Base-by-base conservation (phyloP, 2,888 invertebrate genomes). In the Dysmachus trigonus region DNA sequence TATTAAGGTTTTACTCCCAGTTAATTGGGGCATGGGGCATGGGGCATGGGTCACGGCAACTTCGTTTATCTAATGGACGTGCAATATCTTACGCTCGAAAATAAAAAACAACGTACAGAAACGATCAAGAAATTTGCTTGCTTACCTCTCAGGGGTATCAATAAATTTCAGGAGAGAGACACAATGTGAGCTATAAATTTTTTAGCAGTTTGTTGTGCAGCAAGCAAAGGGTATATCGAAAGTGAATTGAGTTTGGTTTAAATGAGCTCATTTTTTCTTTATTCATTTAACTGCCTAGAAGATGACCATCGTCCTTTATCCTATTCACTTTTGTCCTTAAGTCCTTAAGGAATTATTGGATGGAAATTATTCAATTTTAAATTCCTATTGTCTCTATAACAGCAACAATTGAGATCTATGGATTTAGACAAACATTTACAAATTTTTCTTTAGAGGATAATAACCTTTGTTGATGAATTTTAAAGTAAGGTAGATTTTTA, bases 1-100 rank as follows among this genome's bases (percentile, higher is more conserved):
- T 8, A 41, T 77, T 77, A 47, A 41, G 47, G 47, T 47, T 27
- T 77, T 27, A 76, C 38, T 35, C 38, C 76, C 38, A 18, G 10
- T 22, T 22, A 76, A 76, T 35, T 62, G 38, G 22, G 33, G 35
- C 33, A 76, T 35, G 22, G 76, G 76, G 38, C 76, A 76, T 38
- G 33, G 76, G n/a, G n/a, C 33, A 76, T 35, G 22, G 76, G 76
- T 76, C 76, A 76, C 76, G 33, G 76, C 38, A 76, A 22, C 77
- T 41, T 77, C 77, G 47, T 77, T 77, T 77, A 27, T 77, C 77
- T 77, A 77, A 77, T 77, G 77, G 47, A 77, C 47, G 77, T 47
- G 41, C 77, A 77, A 76, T 62, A 41, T 41, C 38, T 41, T 18
- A 76, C 18, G 13, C 38, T 76, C n/a, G 2, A 31, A 38, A 76